phyloP scores from a whole-genome alignment of 2,888 invertebrate species.

The Julus scanicus region DNA sequence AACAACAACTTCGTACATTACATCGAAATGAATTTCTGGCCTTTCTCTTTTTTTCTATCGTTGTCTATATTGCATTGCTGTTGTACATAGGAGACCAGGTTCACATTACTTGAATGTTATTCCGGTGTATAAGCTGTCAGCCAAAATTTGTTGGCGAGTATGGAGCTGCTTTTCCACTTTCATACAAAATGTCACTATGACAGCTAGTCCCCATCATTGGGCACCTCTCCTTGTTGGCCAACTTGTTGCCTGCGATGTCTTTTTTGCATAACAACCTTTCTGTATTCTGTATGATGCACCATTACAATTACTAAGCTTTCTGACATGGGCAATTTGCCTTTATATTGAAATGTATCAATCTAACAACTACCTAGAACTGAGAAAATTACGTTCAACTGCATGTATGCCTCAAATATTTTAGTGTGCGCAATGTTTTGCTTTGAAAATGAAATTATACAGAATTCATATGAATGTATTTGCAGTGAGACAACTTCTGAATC shows the following conservation, averaged over 20 bases:
- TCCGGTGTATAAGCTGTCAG: conserved; percentile 21
- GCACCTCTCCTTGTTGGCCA: neutral
- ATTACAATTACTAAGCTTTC: no score
- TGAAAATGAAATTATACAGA: no score
- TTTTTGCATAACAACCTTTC: neutral
- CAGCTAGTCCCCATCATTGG: neutral
- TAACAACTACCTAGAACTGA: no score
- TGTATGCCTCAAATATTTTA: no score
- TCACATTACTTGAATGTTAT: conserved; percentile 33
- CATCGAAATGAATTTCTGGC: conserved; percentile 16
- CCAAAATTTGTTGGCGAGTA: conserved; percentile 33
- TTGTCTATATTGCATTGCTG: neutral
- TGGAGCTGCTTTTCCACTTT: conserved; percentile 33
- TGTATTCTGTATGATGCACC: no score
- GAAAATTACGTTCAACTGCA: no score
- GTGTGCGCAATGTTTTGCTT: no score
- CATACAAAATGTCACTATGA: conserved; percentile 25
- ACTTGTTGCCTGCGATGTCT: neutral
- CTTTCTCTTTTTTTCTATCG: neutral
- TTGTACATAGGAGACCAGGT: conserved; percentile 11
- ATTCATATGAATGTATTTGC: no score
- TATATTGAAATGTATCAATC: no score
- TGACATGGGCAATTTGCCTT: no score
- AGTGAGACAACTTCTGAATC: no score
- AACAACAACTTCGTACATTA: conserved; percentile 15